A percentile compares a stretch with the other conserved stretches of the same genome.
Conservation (phyloP, 2,888 invertebrate species). For the Lumbricus terrestris region DNA sequence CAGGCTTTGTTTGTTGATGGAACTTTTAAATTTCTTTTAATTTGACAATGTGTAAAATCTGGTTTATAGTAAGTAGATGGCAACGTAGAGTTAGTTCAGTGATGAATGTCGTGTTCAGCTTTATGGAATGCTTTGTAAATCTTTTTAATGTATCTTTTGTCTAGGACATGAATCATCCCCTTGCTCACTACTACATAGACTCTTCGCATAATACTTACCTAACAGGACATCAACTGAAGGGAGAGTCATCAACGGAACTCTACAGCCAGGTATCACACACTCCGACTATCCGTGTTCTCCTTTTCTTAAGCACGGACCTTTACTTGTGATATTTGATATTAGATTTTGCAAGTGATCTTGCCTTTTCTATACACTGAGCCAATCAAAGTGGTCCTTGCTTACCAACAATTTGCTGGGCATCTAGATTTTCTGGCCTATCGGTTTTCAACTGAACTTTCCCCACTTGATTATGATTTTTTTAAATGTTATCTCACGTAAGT, state of each 20-base stretch:
- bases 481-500: too few relatives aligned
- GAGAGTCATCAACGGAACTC: slow-evolving; percentile 88
- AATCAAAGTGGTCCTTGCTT: too few relatives aligned
- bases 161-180: slow-evolving; percentile 77
- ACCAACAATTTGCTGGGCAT: too few relatives aligned
- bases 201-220: slow-evolving; percentile 94
- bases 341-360: too few relatives aligned
- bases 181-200: slow-evolving; percentile 90
- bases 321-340: too few relatives aligned
- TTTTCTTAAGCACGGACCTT: too few relatives aligned
- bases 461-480: too few relatives aligned
- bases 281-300: background rate
- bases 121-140: background rate
- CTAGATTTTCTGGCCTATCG: too few relatives aligned
- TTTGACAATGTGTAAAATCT: background rate
- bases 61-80: background rate
- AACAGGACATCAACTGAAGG: slow-evolving; percentile 91
- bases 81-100: background rate
- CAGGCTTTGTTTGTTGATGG: background rate
- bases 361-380: too few relatives aligned
- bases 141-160: background rate
- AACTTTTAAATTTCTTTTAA: background rate
- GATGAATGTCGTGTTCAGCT: background rate
- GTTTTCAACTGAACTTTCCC: too few relatives aligned
- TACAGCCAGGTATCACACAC: slow-evolving; percentile 76